Percentiles rank a stretch among this genome's conserved stretches.
These are phyloP conservation scores for Spilogale gracilis DNA, from an alignment of 2,113 vertebrate species.

Conservation along the genomic window DNA sequence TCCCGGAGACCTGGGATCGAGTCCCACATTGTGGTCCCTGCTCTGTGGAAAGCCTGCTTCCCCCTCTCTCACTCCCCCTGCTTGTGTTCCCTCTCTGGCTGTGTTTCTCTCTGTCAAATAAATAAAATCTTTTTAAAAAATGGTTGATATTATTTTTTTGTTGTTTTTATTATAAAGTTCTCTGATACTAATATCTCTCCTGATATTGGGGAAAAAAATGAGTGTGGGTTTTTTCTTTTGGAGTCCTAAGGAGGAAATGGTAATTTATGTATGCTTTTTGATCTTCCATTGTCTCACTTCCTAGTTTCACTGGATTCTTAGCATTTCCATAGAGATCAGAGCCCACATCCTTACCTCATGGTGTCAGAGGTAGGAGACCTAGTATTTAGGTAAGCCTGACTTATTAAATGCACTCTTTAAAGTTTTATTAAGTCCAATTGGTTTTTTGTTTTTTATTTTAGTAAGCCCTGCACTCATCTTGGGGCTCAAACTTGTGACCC, in stretches of 20 bases:
- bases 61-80: no score
- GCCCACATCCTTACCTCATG: not conserved
- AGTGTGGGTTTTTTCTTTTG: not conserved
- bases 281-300: not conserved
- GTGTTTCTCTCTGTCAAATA: no score
- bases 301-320: not conserved
- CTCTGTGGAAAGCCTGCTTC: no score
- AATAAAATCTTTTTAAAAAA: not conserved
- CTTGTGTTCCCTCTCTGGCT: no score
- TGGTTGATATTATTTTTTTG: not conserved
- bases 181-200: not conserved
- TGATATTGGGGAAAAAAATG: not conserved
- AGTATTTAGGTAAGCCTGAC: not conserved
- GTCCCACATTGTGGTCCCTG: no score
- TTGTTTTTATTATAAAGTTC: conserved; percentile 25
- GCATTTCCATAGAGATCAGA: not conserved
- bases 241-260: not conserved
- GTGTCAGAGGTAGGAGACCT: not conserved
- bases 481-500: not conserved
- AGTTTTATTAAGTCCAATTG: not conserved
- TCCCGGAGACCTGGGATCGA: no score
- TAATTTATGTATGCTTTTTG: not conserved
- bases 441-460: not conserved
- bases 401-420: not conserved
- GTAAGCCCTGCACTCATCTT: not conserved